Conservation (phyloP, 2,888 invertebrate genomes). For the Cosmopolites sordidus region DNA sequence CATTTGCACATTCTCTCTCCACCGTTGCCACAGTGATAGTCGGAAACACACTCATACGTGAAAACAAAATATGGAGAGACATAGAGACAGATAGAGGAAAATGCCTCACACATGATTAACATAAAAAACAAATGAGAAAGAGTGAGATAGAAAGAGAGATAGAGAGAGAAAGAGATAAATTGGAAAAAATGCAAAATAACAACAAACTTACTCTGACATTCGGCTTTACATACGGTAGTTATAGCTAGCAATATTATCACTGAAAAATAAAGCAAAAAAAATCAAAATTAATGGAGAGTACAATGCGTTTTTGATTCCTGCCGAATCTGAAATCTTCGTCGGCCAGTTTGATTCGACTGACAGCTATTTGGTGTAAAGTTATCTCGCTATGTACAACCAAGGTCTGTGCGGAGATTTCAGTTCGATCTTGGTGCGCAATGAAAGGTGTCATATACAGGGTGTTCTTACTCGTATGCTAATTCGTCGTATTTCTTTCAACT, state of each 20-base stretch:
- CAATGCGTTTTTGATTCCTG: too few species aligned
- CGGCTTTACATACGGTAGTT: conserved; percentile 50
- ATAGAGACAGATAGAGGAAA: not conserved
- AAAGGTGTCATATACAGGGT: conserved; percentile 23
- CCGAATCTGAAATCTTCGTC: too few species aligned
- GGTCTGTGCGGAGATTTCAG: not conserved
- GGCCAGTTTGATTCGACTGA: too few species aligned
- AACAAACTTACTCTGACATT: conserved; percentile 58
- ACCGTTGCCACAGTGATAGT: too few species aligned
- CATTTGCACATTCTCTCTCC: too few species aligned
- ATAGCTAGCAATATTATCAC: conserved; percentile 48
- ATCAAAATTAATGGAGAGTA: conserved; percentile 29
- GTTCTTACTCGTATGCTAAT: too few species aligned
- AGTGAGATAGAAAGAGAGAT: not conserved
- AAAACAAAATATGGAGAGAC: not conserved
- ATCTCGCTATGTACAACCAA: not conserved
- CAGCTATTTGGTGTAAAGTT: too few species aligned
- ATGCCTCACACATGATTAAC: not conserved
- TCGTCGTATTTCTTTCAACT: too few species aligned
- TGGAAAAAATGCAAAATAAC: conserved; percentile 18
- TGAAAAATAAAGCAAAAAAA: conserved; percentile 41
- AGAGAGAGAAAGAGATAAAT: conserved; percentile 2
- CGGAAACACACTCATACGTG: not conserved
- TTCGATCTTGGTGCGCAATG: conserved; percentile 2
- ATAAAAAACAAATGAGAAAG: conserved; percentile 59